A percentile compares a stretch with the other conserved stretches of the same genome.
Conservation (phyloP, 2,113 vertebrate species). For the Callopanchax toddi region DNA sequence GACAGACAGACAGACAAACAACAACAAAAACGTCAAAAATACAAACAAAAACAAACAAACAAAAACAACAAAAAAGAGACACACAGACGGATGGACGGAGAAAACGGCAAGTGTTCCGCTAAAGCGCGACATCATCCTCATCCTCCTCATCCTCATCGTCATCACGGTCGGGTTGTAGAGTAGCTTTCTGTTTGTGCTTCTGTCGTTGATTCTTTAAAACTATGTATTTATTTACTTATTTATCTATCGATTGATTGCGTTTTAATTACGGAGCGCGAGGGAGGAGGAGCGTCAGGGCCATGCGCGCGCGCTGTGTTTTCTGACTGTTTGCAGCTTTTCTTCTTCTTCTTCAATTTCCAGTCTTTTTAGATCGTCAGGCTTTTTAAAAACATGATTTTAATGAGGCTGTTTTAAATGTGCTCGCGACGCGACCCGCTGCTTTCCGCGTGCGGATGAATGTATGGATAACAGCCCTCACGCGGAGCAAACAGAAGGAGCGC, state of each 20-base stretch:
- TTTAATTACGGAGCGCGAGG: constrained; percentile 82
- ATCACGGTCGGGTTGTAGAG: constrained; percentile 52
- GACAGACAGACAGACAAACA: constrained; percentile 57
- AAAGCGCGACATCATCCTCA: constrained; percentile 49
- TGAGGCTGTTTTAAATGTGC: constrained; percentile 53
- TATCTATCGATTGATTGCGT: constrained; percentile 84
- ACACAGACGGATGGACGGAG: constrained; percentile 83
- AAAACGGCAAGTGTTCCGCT: constrained; percentile 82
- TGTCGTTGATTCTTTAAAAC: constrained; percentile 7
- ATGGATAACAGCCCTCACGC: constrained; percentile 55
- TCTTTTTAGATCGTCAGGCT: background rate
- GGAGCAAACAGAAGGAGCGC: constrained; percentile 52
- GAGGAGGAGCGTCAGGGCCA: constrained; percentile 77
- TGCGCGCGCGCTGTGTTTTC: constrained; percentile 60
- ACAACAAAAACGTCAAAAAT: background rate
- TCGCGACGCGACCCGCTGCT: constrained; percentile 59
- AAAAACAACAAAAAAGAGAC: constrained; percentile 62
- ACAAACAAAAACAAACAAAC: background rate
- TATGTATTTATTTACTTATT: constrained; percentile 65
- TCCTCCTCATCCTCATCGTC: constrained; percentile 31
- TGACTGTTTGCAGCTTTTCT: constrained; percentile 8
- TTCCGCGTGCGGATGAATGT: constrained; percentile 65
- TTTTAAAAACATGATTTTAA: constrained; percentile 15
- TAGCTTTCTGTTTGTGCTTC: constrained; percentile 7
- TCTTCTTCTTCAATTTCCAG: background rate